A percentile compares a stretch with the other conserved stretches of the same genome.
Conservation (phyloP, 2,797 vertebrate genomes). For the Acrossocheilus wenchowensis region DNA sequence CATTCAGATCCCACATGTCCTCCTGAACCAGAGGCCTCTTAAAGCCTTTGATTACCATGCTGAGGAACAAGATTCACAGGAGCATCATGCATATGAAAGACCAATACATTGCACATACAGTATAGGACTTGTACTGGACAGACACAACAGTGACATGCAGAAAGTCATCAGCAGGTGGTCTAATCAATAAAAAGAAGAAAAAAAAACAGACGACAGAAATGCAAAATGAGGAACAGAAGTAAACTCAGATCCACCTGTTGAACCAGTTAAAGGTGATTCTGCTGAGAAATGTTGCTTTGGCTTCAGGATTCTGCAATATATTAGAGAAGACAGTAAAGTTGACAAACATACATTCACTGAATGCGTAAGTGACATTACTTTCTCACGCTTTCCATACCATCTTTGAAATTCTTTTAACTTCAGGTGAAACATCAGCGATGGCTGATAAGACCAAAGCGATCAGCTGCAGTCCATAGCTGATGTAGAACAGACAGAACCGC, state of each 20-base stretch:
- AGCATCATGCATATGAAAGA: neutral
- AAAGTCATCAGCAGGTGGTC: neutral
- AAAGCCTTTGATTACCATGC: slow-evolving; percentile 84
- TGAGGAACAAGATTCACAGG: slow-evolving; percentile 59
- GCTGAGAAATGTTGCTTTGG: slow-evolving; percentile 88
- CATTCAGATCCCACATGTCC: slow-evolving; percentile 89
- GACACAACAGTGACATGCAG: neutral
- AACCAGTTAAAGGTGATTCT: slow-evolving; percentile 91
- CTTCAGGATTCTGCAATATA: slow-evolving; percentile 85
- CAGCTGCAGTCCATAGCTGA: slow-evolving; percentile 85
- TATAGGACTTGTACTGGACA: neutral
- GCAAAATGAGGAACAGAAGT: neutral
- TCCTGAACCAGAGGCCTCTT: slow-evolving; percentile 86
- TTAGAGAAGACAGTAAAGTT: neutral
- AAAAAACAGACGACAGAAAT: neutral
- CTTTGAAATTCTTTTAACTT: slow-evolving; percentile 70
- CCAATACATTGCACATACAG: neutral
- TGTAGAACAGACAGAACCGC: slow-evolving; percentile 86
- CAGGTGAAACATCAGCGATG: slow-evolving; percentile 82
- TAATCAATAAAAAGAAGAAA: neutral
- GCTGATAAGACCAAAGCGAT: slow-evolving; percentile 80
- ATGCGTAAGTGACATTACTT: neutral
- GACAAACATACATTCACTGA: neutral
- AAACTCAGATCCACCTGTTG: slow-evolving; percentile 79
- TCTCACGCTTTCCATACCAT: slow-evolving; percentile 73